phyloP scores from a whole-genome alignment of 2,888 invertebrate species.

The Spilosoma lubricipeda region DNA sequence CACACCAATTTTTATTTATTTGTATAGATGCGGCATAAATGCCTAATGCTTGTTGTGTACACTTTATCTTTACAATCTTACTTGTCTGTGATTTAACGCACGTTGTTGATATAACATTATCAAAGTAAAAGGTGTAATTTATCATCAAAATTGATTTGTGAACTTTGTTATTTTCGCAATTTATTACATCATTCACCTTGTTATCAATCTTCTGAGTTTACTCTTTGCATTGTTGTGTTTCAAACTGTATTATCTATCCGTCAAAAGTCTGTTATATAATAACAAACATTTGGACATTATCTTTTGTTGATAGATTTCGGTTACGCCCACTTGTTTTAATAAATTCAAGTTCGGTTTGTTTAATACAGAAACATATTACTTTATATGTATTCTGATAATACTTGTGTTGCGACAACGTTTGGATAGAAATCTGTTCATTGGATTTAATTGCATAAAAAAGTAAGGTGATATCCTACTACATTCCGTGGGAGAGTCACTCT shows the following conservation, averaged over 20 bases:
- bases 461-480: no score
- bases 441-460: no score
- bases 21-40: background rate
- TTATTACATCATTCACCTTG: background rate
- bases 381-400: background rate
- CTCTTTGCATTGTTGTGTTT: background rate
- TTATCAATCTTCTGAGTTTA: slow-evolving; percentile 4
- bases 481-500: no score
- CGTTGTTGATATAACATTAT: background rate
- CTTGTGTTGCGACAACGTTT: background rate
- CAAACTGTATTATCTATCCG: background rate
- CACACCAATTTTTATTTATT: no score
- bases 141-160: background rate
- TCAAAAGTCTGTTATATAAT: background rate
- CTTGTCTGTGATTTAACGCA: background rate
- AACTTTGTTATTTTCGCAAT: background rate
- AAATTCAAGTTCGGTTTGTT: background rate
- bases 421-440: no score
- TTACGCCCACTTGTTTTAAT: background rate
- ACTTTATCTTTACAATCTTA: background rate
- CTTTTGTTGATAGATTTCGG: background rate
- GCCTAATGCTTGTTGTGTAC: background rate
- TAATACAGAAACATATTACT: background rate
- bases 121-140: background rate
- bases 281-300: background rate